A percentile compares a stretch with the other conserved stretches of the same genome.
These are phyloP conservation scores for Parnassius orleans DNA, from an alignment of 2,888 invertebrate species.

Conservation along the genomic window DNA sequence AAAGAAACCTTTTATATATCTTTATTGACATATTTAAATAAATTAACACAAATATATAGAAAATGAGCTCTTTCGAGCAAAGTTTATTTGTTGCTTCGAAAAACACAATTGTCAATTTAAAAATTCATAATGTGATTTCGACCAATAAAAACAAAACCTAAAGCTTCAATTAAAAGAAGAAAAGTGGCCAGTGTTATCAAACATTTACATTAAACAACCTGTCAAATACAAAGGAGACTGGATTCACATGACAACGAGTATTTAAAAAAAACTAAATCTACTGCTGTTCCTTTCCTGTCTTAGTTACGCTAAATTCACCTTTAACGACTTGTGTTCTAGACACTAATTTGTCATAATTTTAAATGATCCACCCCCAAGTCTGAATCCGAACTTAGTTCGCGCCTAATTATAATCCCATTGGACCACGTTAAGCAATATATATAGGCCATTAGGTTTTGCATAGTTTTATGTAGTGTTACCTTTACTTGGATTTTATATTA, in stretches of 20 bases:
- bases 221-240: not conserved
- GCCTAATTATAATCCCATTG: conserved; percentile 69
- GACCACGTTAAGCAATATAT: conserved; percentile 79
- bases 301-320: conserved; percentile 31
- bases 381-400: conserved; percentile 50
- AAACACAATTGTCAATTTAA: not conserved
- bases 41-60: no score
- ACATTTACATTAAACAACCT: no score
- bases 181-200: no score
- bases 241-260: not conserved
- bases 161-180: no score
- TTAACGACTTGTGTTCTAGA: conserved; percentile 30
- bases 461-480: no score
- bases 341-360: conserved; percentile 23
- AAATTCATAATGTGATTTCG: not conserved
- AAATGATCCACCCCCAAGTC: conserved; percentile 40
- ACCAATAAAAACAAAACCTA: no score
- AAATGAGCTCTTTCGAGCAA: no score
- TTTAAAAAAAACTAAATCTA: conserved; percentile 33
- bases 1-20: no score
- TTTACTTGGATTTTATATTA: conserved; percentile 69
- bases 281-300: conserved; percentile 39
- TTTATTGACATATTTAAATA: no score
- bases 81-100: no score
- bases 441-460: no score